Percentiles rank a stretch among this genome's conserved stretches.
Evolutionary conservation across 2,797 vertebrate species (phyloP).

Genomic region (Orientallactaga sibirica): DNA sequence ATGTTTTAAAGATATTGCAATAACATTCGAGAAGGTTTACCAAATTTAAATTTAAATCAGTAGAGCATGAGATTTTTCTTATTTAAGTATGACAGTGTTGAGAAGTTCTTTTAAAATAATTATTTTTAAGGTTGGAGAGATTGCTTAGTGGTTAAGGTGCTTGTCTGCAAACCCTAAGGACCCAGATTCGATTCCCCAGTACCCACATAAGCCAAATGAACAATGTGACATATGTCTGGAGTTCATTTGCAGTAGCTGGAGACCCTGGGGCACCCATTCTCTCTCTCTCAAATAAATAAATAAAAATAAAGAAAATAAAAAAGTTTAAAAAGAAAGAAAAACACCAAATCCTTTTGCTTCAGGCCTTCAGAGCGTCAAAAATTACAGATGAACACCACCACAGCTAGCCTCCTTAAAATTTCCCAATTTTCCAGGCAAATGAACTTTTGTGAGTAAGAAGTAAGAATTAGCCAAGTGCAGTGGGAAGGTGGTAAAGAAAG

Average conservation of each 20-base stretch:
- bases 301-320: too few relatives aligned
- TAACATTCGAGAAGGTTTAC: not conserved
- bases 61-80: not conserved
- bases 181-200: too few relatives aligned
- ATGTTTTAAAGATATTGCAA: conserved; percentile 26
- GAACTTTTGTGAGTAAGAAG: not conserved
- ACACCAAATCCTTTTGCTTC: not conserved
- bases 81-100: not conserved
- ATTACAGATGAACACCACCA: not conserved
- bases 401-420: not conserved
- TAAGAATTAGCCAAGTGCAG: not conserved
- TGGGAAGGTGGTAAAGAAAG: not conserved
- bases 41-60: conserved; percentile 13
- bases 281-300: too few relatives aligned
- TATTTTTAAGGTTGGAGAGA: too few relatives aligned
- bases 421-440: not conserved
- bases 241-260: too few relatives aligned
- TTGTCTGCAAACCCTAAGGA: too few relatives aligned
- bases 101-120: not conserved
- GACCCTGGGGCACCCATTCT: too few relatives aligned
- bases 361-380: not conserved
- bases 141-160: too few relatives aligned
- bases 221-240: too few relatives aligned
- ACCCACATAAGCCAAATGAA: too few relatives aligned
- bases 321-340: too few relatives aligned